Percentiles rank a stretch among this genome's conserved stretches.
These are phyloP conservation scores for Pipra filicauda DNA, from an alignment of 2,113 vertebrate species.

Conservation along the genomic window DNA sequence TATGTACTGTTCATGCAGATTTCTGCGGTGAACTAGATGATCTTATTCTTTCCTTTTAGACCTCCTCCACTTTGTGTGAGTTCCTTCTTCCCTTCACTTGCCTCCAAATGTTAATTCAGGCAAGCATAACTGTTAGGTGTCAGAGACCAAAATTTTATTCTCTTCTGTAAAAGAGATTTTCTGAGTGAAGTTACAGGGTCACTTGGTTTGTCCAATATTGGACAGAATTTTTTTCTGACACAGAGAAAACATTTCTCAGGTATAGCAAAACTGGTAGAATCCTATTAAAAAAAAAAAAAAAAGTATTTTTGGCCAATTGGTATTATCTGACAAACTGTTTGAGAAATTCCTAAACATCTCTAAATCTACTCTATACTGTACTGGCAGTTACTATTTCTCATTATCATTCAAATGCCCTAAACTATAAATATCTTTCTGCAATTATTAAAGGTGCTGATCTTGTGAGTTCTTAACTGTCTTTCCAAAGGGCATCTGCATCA, in stretches of 20 bases:
- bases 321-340: background rate
- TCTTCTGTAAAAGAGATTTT: background rate
- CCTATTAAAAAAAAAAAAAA: background rate
- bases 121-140: background rate
- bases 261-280: background rate
- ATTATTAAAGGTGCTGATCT: background rate
- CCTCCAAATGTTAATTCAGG: background rate
- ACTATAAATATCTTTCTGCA: background rate
- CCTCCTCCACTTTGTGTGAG: background rate
- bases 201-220: background rate
- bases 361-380: background rate
- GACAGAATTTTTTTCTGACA: background rate
- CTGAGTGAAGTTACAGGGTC: background rate
- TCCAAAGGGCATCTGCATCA: background rate
- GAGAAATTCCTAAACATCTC: background rate
- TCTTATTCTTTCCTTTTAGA: background rate
- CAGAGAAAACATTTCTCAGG: background rate
- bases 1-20: fast-evolving
- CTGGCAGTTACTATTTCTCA: background rate
- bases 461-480: background rate
- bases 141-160: background rate
- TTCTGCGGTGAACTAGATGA: background rate
- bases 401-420: background rate
- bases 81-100: background rate
- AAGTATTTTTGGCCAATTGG: background rate